These are phyloP conservation scores for Intellagama lesueurii DNA, from an alignment of 2,797 vertebrate species.

Conservation along the genomic window DNA sequence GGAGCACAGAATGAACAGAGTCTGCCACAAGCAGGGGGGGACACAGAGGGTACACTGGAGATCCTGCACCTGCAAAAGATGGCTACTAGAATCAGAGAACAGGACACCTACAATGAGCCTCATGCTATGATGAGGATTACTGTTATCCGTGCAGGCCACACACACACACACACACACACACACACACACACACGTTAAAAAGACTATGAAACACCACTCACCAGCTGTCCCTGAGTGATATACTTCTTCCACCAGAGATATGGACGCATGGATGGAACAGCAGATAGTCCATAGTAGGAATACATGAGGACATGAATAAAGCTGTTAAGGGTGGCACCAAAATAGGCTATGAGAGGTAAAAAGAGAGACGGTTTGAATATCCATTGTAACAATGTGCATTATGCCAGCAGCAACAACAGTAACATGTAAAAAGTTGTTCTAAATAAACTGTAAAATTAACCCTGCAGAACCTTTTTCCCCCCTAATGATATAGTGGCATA, in stretches of 20 bases:
- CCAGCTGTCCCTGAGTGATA: slow-evolving; percentile 97
- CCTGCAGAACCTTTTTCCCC: not conserved
- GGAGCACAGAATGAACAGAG: not conserved
- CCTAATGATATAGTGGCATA: not conserved
- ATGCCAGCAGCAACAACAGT: too few species aligned
- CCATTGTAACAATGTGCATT: not conserved
- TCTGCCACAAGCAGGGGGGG: too few species aligned
- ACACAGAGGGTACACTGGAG: not conserved
- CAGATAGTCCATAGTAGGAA: slow-evolving; percentile 94
- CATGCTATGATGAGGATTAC: not conserved
- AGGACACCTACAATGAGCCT: too few species aligned
- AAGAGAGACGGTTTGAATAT: slow-evolving; percentile 42
- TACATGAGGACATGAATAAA: slow-evolving; percentile 99
- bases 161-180: too few species aligned
- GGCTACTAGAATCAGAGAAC: not conserved
- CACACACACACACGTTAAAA: not conserved
- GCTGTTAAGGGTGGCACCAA: slow-evolving; percentile 94
- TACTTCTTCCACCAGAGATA: slow-evolving; percentile 99
- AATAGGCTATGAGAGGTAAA: slow-evolving; percentile 84
- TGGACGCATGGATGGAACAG: slow-evolving; percentile 90
- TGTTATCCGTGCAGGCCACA: not conserved
- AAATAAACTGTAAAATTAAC: not conserved
- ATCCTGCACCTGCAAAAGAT: not conserved
- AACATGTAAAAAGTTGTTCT: not conserved
- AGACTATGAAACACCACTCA: slow-evolving; percentile 73